Evolutionary conservation across 2,888 invertebrate genomes (phyloP).

Genomic region (Scaptomyza caliginosa): DNA sequence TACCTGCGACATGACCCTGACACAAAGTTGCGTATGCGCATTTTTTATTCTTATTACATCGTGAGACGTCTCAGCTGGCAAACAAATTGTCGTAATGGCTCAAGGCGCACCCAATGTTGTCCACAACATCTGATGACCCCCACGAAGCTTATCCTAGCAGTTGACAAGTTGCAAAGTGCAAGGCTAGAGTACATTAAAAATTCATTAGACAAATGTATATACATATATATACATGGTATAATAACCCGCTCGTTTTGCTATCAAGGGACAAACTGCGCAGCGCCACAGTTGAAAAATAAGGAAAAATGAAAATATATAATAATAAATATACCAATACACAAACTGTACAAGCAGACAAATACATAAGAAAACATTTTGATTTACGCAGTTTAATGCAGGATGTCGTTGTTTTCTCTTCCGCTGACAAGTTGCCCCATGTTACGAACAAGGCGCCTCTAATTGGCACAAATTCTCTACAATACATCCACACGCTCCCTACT

Average conservation of each 20-base stretch:
- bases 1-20: constrained; percentile 35
- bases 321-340: constrained; percentile 12
- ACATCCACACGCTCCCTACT: constrained; percentile 15
- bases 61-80: constrained; percentile 19
- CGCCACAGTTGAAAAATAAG: constrained; percentile 8
- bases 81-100: constrained; percentile 16
- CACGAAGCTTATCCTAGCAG: constrained; percentile 2
- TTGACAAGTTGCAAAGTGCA: constrained; percentile 54
- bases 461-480: constrained; percentile 59
- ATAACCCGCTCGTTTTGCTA: constrained; percentile 15
- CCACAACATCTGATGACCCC: constrained; percentile 40
- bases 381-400: constrained; percentile 48
- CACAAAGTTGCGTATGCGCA: constrained; percentile 32
- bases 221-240: constrained; percentile 16
- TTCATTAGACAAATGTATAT: constrained; percentile 61
- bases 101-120: constrained; percentile 32
- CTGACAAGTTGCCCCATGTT: constrained; percentile 48
- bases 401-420: constrained; percentile 38
- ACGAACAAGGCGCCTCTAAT: constrained; percentile 66
- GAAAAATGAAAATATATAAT: constrained; percentile 14
- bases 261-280: constrained; percentile 11
- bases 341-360: constrained; percentile 5
- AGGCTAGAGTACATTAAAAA: constrained; percentile 71
- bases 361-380: constrained; percentile 64
- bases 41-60: constrained; percentile 12